Evolutionary conservation across 2,888 invertebrate species (phyloP), one percentile per base, ranked within the genome.

Genomic region (Adineta ricciae): DNA sequence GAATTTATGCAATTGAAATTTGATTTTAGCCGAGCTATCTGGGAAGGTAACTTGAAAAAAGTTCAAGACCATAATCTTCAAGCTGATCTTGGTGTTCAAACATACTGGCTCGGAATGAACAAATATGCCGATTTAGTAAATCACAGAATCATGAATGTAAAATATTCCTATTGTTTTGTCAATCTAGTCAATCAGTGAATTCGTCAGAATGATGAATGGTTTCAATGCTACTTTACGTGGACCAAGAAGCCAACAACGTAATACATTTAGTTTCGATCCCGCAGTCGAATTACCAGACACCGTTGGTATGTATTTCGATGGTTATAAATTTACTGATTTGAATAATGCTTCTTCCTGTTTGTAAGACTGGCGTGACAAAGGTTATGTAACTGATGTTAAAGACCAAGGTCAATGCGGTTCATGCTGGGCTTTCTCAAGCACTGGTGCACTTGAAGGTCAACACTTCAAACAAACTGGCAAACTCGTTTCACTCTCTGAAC

Each of bases 361-460:
- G 4, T 36, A 14, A 73, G 86, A 86, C 36, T 87, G 86, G 87
- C 50, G 86, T 50, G 41, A 27, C 4, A 84, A 83, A 82, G 87
- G 86, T 38, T 83, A 84, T 24, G 87, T 87, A 21, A 85, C 85
- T 19, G 83, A 83, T 50, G 86, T 87, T 24, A 86, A 86, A 86
- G 56, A 87, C 36, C 86, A 87, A 85, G 87, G 86, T 82, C 84
- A 83, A 94, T 94, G 93, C 92, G 86, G 95, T 90, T 93, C 50
- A 90, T 95, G 50, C 95, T 95, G 91, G 93, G 94, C 89, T 95
- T 95, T 85, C 96, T 95, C 92, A 49, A n/a, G 46, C 27, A 27
- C 16, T 83, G 83, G 83, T 5, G 9, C 83, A 46, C 16, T 83
- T 9, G 83, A 83, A 49, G 16, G 27, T 46, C n/a, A 24, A 46